Base-by-base conservation (phyloP, 2,888 invertebrate genomes). In the Spialia ferax region DNA sequence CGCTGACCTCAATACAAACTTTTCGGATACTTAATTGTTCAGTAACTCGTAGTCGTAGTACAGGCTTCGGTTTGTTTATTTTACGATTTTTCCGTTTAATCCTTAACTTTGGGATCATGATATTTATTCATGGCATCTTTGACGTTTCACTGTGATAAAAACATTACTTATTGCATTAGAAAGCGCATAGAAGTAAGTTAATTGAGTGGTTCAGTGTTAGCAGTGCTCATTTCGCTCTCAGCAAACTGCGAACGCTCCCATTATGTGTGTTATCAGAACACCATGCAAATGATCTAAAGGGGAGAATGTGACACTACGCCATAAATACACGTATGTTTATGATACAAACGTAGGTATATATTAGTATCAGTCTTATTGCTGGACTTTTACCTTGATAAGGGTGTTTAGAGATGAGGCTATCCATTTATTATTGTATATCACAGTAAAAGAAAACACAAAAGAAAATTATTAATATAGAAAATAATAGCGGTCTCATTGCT, bases 181-280 rank as follows among this genome's bases (percentile, higher is more conserved):
- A 86, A 86, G 86, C 77, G 73, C 73, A 78, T 78, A 78, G 73
- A 83, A 81, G 81, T 84, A 79, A 84, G 86, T 82, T 84, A 86
- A 86, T 85, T 83, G 79, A 74, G 76, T 75, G 75, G 75, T 66
- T 72, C 80, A 78, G 77, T 80, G 81, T 82, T 78, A 75, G 79
- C 82, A 80, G 80, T 83, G 81, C 83, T 81, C 74, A 79, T 82
- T 85, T 84, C 83, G 81, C 86, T 87, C 76, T 84, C 83, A 63
- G 78, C 77, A 79, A 81, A 82, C 78, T 75, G 87, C 81, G 82
- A 89, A 86, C 81, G 82, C 69, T 70, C 62, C 74, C 69, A 85
- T 85, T 86, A 83, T 72, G 69, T 73, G 83, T 86, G 87, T 78
- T 89, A 88, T 84, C 78, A 78, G 88, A 87, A 82, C 85, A 80